Evolutionary conservation across 2,888 invertebrate species (phyloP).

Genomic region (Drosophila tripunctata): DNA sequence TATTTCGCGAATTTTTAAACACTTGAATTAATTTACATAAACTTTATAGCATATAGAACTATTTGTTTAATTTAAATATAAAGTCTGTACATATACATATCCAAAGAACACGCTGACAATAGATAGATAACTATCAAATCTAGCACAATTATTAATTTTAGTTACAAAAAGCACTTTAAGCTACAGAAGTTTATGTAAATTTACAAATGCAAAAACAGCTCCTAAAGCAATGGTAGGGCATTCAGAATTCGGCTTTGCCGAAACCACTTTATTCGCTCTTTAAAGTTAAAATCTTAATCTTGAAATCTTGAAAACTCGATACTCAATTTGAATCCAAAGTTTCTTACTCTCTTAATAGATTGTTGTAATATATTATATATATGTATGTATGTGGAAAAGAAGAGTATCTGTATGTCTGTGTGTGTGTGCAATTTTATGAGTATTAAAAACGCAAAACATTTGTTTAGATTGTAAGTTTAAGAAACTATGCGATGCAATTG

Average conservation of each 20-base stretch:
- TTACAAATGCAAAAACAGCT: neutral
- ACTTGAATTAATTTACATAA: neutral
- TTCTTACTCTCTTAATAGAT: conserved; percentile 31
- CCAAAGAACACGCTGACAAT: conserved; percentile 5
- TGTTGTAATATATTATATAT: conserved; percentile 67
- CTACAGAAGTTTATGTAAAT: neutral
- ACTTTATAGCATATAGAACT: too few relatives aligned
- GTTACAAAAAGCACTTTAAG: neutral
- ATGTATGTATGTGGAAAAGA: conserved; percentile 24
- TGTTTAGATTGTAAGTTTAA: conserved; percentile 45
- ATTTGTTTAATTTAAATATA: neutral
- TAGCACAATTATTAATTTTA: conserved; percentile 2
- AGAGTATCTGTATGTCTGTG: conserved; percentile 13
- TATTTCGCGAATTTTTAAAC: too few relatives aligned
- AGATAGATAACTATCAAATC: conserved; percentile 28
- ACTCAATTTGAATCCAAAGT: neutral
- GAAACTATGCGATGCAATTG: conserved; percentile 57
- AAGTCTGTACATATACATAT: conserved; percentile 25
- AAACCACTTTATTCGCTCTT: neutral
- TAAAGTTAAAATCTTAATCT: conserved; percentile 22
- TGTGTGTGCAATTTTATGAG: conserved; percentile 31
- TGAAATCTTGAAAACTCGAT: conserved; percentile 4
- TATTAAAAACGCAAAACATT: conserved; percentile 52
- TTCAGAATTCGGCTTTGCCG: conserved; percentile 18
- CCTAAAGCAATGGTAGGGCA: conserved; percentile 32